phyloP scores from a whole-genome alignment of 2,888 invertebrate species.

The Acronicta alni region DNA sequence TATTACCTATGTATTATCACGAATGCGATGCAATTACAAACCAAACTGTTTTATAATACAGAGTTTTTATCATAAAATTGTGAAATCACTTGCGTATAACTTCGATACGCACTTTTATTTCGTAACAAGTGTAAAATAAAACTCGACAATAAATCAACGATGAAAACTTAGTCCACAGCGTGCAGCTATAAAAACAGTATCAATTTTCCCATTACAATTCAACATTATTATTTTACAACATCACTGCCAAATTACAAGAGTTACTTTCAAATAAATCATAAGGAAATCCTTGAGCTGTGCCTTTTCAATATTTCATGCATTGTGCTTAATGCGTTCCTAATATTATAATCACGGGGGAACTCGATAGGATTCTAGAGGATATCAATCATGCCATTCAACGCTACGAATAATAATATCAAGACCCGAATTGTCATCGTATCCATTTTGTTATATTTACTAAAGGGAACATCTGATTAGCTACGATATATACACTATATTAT shows the following conservation, averaged over 20 bases:
- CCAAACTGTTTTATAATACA: too few species aligned
- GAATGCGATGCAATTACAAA: too few species aligned
- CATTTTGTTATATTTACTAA: conserved; percentile 33
- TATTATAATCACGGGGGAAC: conserved; percentile 47
- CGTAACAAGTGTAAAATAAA: too few species aligned
- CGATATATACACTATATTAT: background rate
- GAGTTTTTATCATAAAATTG: too few species aligned
- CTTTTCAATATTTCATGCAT: conserved; percentile 37
- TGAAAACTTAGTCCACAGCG: background rate
- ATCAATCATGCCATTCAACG: conserved; percentile 52
- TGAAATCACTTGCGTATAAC: too few species aligned
- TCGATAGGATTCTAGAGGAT: conserved; percentile 39
- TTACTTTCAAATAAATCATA: conserved; percentile 17
- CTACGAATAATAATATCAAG: conserved; percentile 23
- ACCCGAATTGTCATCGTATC: conserved; percentile 30
- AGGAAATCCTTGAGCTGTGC: conserved; percentile 13
- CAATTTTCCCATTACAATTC: conserved; percentile 5
- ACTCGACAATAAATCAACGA: conserved; percentile 15
- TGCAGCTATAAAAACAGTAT: conserved; percentile 7
- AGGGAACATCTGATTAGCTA: conserved; percentile 37
- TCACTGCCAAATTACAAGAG: conserved; percentile 7
- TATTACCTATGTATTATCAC: too few species aligned
- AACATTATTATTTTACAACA: conserved; percentile 15
- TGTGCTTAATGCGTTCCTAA: conserved; percentile 55
- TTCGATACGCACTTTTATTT: too few species aligned